Base-by-base conservation (phyloP, 2,888 invertebrate genomes). In the Heliconius ethilla region DNA sequence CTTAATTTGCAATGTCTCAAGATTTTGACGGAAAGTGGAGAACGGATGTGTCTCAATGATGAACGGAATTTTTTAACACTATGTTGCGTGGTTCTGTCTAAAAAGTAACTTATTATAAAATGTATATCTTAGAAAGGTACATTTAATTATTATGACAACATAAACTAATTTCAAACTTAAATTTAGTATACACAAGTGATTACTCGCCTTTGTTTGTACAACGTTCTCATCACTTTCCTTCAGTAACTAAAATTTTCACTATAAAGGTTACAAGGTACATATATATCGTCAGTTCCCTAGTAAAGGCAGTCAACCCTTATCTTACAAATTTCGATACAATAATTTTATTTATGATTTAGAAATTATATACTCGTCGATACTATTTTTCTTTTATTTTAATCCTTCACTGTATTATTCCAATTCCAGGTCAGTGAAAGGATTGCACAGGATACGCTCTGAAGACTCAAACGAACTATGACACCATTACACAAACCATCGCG, bases 141-240 rank as follows among this genome's bases (percentile, higher is more conserved):
- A 22, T 70, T 27, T 55, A 25, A 11, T 29, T 55, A 72, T 33
- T 72, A 33, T 70, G 70, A 55, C 7, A 72, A 29, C 70, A 55
- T 55, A 72, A 72, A 72, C 55, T 72, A 72, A 72, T 72, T 55
- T 72, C 55, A 29, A 72, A 72, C 70, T 72, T 72, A 72, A 72
- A 72, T 72, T 72, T 33, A 33, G 55, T 72, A 72, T 72, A 72
- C 55, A 9, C n/a, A 72, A 55, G 33, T 55, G 33, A 72, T 55
- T 55, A 72, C n/a, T 22, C 18, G 2, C 29, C 55, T 55, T 29
- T 55, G 70, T 72, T 72, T 72, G 55, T 33, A 22, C 13, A 72
- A 22, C 29, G 33, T 33, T 22, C 29, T 33, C 55, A 27, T 51
- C 70, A n/a, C 55, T 22, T 55, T 33, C 73, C 62, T 37, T 25